These are phyloP conservation scores for Zeus faber DNA, from an alignment of 2,113 vertebrate species.

Conservation along the genomic window DNA sequence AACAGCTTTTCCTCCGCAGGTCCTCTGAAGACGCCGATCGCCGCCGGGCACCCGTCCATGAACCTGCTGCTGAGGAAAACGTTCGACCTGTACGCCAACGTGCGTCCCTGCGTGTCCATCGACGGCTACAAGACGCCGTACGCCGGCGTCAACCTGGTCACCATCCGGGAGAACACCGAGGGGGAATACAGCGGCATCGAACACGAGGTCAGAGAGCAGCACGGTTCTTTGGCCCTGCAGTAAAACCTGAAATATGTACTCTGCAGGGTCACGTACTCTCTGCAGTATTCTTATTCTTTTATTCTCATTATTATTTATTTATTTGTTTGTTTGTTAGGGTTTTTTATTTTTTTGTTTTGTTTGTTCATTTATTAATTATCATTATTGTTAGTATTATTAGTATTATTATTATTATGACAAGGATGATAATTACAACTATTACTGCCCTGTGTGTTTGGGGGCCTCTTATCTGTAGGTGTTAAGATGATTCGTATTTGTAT, in stretches of 20 bases:
- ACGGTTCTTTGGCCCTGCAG: no score
- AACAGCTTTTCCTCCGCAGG: conserved; percentile 64
- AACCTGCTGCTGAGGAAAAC: conserved; percentile 92
- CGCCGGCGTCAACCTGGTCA: conserved; percentile 84
- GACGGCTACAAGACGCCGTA: conserved; percentile 94
- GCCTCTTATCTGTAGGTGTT: no score
- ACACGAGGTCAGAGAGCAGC: conserved; percentile 80
- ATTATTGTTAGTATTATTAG: no score
- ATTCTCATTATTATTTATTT: conserved; percentile 13
- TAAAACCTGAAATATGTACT: no score
- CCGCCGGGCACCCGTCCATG: conserved; percentile 96
- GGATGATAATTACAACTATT: no score
- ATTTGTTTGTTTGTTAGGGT: no score
- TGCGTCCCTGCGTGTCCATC: conserved; percentile 92
- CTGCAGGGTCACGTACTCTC: no score
- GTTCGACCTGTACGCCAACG: conserved; percentile 94
- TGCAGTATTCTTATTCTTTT: background rate
- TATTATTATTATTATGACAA: no score
- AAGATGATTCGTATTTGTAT: no score
- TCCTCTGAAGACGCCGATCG: conserved; percentile 93
- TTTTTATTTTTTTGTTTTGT: conserved; percentile 15
- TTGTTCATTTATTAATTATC: conserved; percentile 4
- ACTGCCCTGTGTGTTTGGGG: no score
- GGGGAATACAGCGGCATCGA: conserved; percentile 96
- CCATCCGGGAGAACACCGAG: conserved; percentile 85